phyloP scores from a whole-genome alignment of 2,113 vertebrate genomes.

The Serilophus lunatus region DNA sequence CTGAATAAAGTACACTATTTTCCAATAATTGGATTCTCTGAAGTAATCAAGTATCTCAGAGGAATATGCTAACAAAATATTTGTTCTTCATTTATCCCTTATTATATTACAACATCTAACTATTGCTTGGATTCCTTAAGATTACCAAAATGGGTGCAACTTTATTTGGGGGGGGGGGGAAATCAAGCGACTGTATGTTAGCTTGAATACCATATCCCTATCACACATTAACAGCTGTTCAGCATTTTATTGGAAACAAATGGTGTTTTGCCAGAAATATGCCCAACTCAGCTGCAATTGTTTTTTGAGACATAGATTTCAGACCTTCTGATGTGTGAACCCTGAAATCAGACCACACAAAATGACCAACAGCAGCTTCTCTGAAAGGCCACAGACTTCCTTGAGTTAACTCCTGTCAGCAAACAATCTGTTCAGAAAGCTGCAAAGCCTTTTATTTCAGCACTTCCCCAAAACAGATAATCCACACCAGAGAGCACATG shows the following conservation, averaged over 20 bases:
- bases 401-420: not conserved
- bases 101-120: not conserved
- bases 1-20: not conserved
- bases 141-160: not conserved
- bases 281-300: not conserved
- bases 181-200: not conserved
- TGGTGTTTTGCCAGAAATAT: not conserved
- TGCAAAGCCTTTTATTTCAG: not conserved
- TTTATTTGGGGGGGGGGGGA: not conserved
- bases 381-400: not conserved
- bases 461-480: not conserved
- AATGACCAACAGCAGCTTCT: not conserved
- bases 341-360: not conserved
- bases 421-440: not conserved
- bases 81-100: not conserved
- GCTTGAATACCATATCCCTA: not conserved
- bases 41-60: not conserved
- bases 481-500: not conserved
- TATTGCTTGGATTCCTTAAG: not conserved
- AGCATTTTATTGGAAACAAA: not conserved
- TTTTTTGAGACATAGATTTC: not conserved
- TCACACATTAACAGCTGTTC: not conserved
- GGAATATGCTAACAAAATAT: not conserved
- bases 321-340: not conserved
- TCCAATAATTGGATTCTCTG: not conserved